phyloP scores from a whole-genome alignment of 2,888 invertebrate genomes.

The Metallyticus violacea region DNA sequence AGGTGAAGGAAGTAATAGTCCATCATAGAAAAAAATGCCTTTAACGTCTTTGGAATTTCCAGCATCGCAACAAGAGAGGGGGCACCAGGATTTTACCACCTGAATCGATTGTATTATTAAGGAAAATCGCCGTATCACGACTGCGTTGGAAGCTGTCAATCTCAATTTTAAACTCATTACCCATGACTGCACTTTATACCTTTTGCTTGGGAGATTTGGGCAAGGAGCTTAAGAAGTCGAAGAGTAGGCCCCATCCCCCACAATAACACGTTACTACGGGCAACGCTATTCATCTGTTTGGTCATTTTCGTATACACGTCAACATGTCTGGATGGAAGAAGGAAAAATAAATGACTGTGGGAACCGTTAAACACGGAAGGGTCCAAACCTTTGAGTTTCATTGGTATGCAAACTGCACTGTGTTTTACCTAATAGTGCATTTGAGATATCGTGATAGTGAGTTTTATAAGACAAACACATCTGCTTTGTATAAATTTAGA shows the following conservation, averaged over 20 bases:
- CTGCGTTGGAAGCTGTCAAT: slow-evolving; percentile 25
- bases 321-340: not conserved
- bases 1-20: not conserved
- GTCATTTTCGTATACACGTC: not conserved
- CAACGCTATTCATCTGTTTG: not conserved
- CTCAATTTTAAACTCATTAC: slow-evolving; percentile 30
- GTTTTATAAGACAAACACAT: too few relatives aligned
- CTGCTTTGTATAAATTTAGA: too few relatives aligned
- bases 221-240: not conserved
- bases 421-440: not conserved
- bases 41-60: not conserved
- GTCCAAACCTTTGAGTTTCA: not conserved
- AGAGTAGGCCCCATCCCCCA: not conserved
- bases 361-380: not conserved
- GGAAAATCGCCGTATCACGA: slow-evolving; percentile 20
- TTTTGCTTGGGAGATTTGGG: not conserved
- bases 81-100: slow-evolving; percentile 5
- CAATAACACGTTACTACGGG: not conserved
- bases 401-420: not conserved
- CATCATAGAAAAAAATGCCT: not conserved
- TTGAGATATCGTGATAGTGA: too few relatives aligned
- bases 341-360: not conserved
- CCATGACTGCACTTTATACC: slow-evolving; percentile 15
- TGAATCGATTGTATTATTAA: slow-evolving; percentile 25
- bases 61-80: not conserved